Conservation (phyloP, 2,888 invertebrate species). For the Meliscaeva auricollis region DNA sequence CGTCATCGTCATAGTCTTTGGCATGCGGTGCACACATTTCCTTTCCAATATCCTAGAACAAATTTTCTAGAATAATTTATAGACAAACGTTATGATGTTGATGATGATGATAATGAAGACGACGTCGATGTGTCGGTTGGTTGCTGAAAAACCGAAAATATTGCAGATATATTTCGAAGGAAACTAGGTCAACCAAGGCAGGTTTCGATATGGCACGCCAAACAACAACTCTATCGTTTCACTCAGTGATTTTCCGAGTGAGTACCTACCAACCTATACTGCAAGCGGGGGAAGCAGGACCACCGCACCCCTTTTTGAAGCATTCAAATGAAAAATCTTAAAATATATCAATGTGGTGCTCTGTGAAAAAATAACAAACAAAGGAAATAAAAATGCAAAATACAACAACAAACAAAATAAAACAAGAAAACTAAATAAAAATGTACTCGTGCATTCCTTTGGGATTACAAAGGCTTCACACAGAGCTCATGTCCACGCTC, state of each 20-base stretch:
- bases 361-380: slow-evolving; percentile 18
- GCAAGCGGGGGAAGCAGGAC: slow-evolving; percentile 29
- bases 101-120: slow-evolving; percentile 22
- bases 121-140: slow-evolving; percentile 8
- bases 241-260: slow-evolving; percentile 5
- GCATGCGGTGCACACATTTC: slow-evolving; percentile 51
- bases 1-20: not conserved
- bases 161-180: slow-evolving; percentile 60
- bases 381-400: slow-evolving; percentile 9
- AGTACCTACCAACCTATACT: no score
- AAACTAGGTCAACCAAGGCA: slow-evolving; percentile 64
- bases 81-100: slow-evolving; percentile 30
- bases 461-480: slow-evolving; percentile 60
- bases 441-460: slow-evolving; percentile 46
- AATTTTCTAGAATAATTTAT: slow-evolving; percentile 65
- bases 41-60: slow-evolving; percentile 50
- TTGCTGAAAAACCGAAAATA: slow-evolving; percentile 51
- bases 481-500: slow-evolving; percentile 38
- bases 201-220: slow-evolving; percentile 62
- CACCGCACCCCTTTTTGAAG: slow-evolving; percentile 55
- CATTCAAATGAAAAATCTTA: slow-evolving; percentile 52
- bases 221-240: slow-evolving; percentile 44
- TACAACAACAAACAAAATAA: no score
- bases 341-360: slow-evolving; percentile 35
- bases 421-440: slow-evolving; percentile 14